Percentiles rank a stretch among this genome's conserved stretches.
Conservation (phyloP, 2,888 invertebrate genomes). For the Lamellibrachia columna region DNA sequence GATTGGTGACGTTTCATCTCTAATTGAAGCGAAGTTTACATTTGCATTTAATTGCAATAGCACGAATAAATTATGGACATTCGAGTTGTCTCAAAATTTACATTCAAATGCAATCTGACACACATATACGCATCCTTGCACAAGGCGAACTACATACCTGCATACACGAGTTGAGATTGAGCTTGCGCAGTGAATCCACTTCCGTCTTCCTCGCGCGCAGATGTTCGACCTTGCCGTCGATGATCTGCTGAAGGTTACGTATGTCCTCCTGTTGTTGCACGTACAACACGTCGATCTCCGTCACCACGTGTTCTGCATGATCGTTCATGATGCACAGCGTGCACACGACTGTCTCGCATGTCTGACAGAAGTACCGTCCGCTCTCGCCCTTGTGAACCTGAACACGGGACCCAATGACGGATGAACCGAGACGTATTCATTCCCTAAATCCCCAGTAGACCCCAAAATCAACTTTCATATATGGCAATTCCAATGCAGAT, state of each 20-base stretch:
- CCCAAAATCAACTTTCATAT: too few species aligned
- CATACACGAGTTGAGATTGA: constrained; percentile 36
- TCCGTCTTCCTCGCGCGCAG: constrained; percentile 32
- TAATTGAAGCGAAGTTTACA: too few species aligned
- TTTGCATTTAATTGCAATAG: too few species aligned
- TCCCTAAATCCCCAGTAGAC: too few species aligned
- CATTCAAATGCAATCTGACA: neutral
- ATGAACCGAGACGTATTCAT: neutral
- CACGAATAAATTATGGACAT: too few species aligned
- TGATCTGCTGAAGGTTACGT: constrained; percentile 33
- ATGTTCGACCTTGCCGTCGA: constrained; percentile 33
- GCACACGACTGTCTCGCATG: constrained; percentile 42
- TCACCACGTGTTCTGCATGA: constrained; percentile 42
- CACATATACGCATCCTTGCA: neutral
- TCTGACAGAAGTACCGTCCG: constrained; percentile 39
- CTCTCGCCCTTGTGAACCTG: constrained; percentile 37
- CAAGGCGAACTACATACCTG: neutral
- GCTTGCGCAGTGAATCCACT: constrained; percentile 37
- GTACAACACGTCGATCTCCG: constrained; percentile 37
- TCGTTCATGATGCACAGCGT: constrained; percentile 44
- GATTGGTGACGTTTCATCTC: too few species aligned
- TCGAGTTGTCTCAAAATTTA: too few species aligned
- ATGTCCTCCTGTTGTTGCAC: constrained; percentile 40
- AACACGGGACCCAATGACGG: neutral
- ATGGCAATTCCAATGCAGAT: too few species aligned